Percentiles rank a stretch among this genome's conserved stretches.
Conservation (phyloP, 2,888 invertebrate species). For the Drosophila subsilvestris region DNA sequence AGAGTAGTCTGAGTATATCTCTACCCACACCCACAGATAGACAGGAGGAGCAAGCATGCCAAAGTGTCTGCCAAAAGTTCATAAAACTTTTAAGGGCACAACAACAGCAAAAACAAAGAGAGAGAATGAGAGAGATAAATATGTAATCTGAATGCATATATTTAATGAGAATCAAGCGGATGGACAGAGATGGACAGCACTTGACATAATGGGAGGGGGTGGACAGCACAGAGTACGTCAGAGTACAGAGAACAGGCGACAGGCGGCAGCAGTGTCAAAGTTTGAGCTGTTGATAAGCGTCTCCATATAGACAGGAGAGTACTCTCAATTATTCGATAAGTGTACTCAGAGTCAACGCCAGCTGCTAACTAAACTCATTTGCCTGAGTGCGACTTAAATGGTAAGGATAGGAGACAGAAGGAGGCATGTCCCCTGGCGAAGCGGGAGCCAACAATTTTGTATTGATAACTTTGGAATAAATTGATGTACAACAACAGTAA, state of each 20-base stretch:
- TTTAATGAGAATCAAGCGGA: constrained; percentile 46
- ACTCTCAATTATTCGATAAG: constrained; percentile 9
- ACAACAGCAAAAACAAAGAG: not conserved
- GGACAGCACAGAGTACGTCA: no score
- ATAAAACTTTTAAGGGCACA: constrained; percentile 41
- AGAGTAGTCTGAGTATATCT: constrained; percentile 25
- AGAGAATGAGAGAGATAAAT: constrained; percentile 27
- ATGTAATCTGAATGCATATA: constrained; percentile 48
- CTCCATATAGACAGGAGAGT: not conserved
- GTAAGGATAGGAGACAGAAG: not conserved
- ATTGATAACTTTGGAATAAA: not conserved
- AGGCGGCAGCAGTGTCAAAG: constrained; percentile 4
- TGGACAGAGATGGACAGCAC: constrained; percentile 7
- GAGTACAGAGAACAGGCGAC: not conserved
- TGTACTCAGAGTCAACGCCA: not conserved
- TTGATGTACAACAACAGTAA: not conserved
- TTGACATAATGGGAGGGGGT: not conserved
- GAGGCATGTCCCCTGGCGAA: no score
- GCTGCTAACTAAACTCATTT: not conserved
- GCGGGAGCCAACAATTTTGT: not conserved
- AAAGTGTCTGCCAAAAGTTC: constrained; percentile 49
- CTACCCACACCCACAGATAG: not conserved
- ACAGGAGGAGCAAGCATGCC: constrained; percentile 34
- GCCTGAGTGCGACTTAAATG: not conserved
- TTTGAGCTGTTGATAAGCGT: constrained; percentile 27